Evolutionary conservation across 2,113 vertebrate species (phyloP), one percentile per base, ranked within the genome.

Genomic region (Oceanodroma tethys): DNA sequence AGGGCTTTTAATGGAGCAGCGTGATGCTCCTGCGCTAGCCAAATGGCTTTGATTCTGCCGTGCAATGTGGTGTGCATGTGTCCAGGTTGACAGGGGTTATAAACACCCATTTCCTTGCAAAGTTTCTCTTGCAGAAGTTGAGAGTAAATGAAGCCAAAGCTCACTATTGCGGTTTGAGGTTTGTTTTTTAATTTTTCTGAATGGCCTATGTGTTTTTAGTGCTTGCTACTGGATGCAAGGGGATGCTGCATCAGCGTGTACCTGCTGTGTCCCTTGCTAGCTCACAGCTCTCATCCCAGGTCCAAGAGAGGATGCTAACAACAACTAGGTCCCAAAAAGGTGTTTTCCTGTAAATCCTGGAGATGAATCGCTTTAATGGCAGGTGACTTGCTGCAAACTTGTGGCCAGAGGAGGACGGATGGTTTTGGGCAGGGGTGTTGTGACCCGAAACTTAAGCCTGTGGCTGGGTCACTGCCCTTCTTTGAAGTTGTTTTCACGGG

Each of bases 401-500:
- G 74, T 75, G 86, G 56, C 91, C 59, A 58, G 65, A 91, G 70
- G 43, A 97, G 80, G 78, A 91, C 1, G 36, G 86, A 90, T 97
- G 50, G 47, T 81, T 96, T 89, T 93, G 81, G 94, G 59, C 74
- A 91, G 89, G 91, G 50, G 48, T 93, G 56, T 92, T 94, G 71
- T 96, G 97, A 96, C 95, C 95, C 26, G 63, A 94, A 97, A 95
- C 90, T 88, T 94, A 94, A 95, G 84, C 70, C 89, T 86, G 67
- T 94, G 71, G 26, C 63, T 95, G 89, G 93, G 94, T 97, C 95
- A 93, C 79, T 96, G 95, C 89, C 32, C 74, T 93, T 91, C 89
- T 95, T 97, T 97, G 74, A 97, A 82, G 94, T 85, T 94, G 94
- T 97, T 97, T 96, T 90, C 89, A 90, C 60, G 85, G 84, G 56